Conservation (phyloP, 2,113 vertebrate species). For the Accipiter virgatus region DNA sequence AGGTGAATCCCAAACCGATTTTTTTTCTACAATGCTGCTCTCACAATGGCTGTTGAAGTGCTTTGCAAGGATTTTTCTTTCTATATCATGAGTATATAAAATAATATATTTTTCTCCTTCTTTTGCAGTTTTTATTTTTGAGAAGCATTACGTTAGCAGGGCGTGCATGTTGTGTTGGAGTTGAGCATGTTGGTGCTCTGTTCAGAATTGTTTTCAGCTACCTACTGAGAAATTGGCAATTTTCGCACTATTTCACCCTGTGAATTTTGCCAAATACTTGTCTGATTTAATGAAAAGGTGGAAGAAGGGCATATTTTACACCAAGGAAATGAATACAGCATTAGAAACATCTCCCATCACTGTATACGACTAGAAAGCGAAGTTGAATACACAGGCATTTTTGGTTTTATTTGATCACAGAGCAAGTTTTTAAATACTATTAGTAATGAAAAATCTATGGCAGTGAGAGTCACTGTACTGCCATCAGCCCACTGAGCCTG, state of each 20-base stretch:
- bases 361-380: background rate
- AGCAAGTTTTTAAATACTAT: background rate
- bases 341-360: background rate
- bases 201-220: background rate
- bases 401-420: background rate
- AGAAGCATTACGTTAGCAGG: background rate
- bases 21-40: background rate
- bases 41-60: background rate
- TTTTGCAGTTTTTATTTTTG: background rate
- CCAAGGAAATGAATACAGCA: background rate
- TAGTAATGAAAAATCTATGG: background rate
- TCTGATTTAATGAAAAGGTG: constrained; percentile 5
- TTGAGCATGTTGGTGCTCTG: background rate
- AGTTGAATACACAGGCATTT: background rate
- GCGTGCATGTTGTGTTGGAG: background rate
- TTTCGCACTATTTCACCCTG: background rate
- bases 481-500: background rate
- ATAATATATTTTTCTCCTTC: background rate
- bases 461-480: background rate
- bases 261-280: background rate
- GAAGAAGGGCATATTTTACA: background rate
- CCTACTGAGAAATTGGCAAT: background rate
- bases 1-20: background rate
- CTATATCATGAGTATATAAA: background rate
- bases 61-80: background rate